Conservation (phyloP, 1,140 invertebrate genomes). For the Nebria ingens region DNA sequence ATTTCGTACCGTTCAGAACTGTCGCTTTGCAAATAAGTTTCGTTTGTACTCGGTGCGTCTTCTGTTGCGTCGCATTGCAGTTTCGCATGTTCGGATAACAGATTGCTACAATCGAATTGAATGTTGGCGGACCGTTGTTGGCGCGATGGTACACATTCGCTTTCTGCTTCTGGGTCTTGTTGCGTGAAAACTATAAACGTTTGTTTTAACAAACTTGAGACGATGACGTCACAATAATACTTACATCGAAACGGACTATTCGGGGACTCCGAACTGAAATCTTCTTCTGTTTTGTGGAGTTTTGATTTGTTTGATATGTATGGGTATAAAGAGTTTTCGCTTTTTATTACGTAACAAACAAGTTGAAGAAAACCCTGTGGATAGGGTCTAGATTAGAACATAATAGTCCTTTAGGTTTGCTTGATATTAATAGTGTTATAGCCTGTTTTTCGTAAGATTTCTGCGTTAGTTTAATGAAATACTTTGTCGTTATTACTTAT, state of each 20-base stretch:
- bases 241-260: conserved; percentile 42
- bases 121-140: background rate
- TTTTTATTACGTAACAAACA: conserved; percentile 38
- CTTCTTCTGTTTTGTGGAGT: conserved; percentile 22
- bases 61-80: background rate
- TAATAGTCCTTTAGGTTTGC: too few species aligned
- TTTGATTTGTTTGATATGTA: conserved; percentile 21
- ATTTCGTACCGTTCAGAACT: background rate
- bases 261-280: conserved; percentile 37
- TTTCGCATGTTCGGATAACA: background rate
- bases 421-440: too few species aligned
- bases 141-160: conserved; percentile 20
- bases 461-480: too few species aligned
- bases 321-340: conserved; percentile 30
- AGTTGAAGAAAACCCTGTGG: conserved; percentile 38
- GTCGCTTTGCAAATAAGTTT: conserved; percentile 17
- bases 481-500: too few species aligned
- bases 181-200: conserved; percentile 29
- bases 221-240: too few species aligned
- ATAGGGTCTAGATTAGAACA: too few species aligned
- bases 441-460: too few species aligned
- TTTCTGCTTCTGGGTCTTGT: conserved; percentile 25
- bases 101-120: background rate
- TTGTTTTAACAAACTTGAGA: background rate
- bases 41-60: conserved; percentile 15